Conservation (phyloP, 1,140 invertebrate species). For the Ladona fulva region DNA sequence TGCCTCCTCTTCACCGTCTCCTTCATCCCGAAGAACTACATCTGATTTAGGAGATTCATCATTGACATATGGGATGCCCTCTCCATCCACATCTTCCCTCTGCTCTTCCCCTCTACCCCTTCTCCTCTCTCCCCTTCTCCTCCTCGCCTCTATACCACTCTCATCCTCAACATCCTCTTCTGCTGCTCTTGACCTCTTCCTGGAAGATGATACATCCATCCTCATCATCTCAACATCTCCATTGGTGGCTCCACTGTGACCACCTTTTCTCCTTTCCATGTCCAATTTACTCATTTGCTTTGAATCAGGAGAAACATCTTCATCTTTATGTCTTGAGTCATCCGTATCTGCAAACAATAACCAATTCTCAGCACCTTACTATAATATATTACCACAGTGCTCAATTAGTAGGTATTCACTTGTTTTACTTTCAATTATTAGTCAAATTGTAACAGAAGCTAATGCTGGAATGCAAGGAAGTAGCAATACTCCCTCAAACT, state of each 20-base stretch:
- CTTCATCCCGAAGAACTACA: conserved; percentile 16
- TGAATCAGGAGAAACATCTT: background rate
- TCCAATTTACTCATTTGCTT: background rate
- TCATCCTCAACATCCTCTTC: conserved; percentile 25
- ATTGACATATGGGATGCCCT: conserved; percentile 16
- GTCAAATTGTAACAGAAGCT: too few relatives aligned
- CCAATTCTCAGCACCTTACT: too few relatives aligned
- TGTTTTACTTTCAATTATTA: too few relatives aligned
- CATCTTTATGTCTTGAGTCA: background rate
- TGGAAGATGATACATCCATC: background rate
- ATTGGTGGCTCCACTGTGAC: background rate
- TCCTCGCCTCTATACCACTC: conserved; percentile 25
- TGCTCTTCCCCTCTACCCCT: conserved; percentile 29
- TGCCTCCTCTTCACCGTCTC: background rate
- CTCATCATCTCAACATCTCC: background rate
- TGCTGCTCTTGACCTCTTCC: conserved; percentile 16
- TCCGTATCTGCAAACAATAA: background rate
- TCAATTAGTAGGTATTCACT: too few relatives aligned
- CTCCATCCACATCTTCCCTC: conserved; percentile 32
- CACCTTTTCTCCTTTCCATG: background rate
- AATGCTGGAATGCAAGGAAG: too few relatives aligned
- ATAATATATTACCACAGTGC: too few relatives aligned
- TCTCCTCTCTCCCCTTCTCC: conserved; percentile 23
- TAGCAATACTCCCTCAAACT: too few relatives aligned
- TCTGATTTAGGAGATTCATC: conserved; percentile 19